These are phyloP conservation scores for Ceratitis capitata DNA, from an alignment of 1,140 invertebrate genomes.

Conservation along the genomic window DNA sequence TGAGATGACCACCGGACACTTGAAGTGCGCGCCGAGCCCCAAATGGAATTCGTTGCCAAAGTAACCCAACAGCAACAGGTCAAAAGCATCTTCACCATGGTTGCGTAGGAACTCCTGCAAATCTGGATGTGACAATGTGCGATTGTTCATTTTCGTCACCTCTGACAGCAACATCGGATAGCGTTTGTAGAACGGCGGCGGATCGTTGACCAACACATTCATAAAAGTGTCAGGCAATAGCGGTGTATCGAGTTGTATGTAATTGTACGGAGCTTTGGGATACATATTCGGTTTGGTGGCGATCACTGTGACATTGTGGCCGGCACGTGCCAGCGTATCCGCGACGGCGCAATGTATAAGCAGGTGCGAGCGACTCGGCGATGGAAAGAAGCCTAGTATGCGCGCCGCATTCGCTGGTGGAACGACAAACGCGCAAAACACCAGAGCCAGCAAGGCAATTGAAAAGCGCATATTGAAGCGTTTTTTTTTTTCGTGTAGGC, in stretches of 20 bases:
- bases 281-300: not conserved
- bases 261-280: slow-evolving; percentile 6
- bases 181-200: slow-evolving; percentile 4
- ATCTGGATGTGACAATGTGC: not conserved
- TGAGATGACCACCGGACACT: slow-evolving; percentile 43
- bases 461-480: not conserved
- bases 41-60: slow-evolving; percentile 45
- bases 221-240: not conserved
- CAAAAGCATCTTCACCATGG: slow-evolving; percentile 42
- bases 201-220: slow-evolving; percentile 24
- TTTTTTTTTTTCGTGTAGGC: not conserved
- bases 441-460: not conserved
- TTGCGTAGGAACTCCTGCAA: slow-evolving; percentile 19
- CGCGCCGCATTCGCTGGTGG: slow-evolving; percentile 5
- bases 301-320: slow-evolving; percentile 52
- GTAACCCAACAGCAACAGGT: slow-evolving; percentile 46
- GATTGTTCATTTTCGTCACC: not conserved
- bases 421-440: no score
- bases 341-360: slow-evolving; percentile 46
- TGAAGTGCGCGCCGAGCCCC: slow-evolving; percentile 46
- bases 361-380: slow-evolving; percentile 49
- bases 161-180: not conserved
- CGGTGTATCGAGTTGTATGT: slow-evolving; percentile 14
- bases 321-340: slow-evolving; percentile 46
- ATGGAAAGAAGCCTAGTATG: slow-evolving; percentile 51